These are phyloP conservation scores for Rhombomys opimus DNA, from an alignment of 2,113 vertebrate genomes.

Conservation along the genomic window DNA sequence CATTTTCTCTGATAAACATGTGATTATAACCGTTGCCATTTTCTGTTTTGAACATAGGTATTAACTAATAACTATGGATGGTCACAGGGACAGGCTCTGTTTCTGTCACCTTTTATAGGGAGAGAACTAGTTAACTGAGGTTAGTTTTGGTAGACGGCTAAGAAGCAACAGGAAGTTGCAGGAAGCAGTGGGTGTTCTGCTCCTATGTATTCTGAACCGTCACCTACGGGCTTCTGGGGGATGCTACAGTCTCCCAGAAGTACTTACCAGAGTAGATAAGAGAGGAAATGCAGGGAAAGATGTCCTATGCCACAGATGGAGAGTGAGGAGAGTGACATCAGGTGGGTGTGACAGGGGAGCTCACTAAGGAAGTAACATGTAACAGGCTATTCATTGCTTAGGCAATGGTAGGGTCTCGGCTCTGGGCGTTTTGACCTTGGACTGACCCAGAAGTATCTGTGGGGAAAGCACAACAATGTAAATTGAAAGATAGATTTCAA, in stretches of 20 bases:
- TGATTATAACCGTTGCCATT: not conserved
- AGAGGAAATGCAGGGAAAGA: not conserved
- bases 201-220: not conserved
- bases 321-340: too few species aligned
- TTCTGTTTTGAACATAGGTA: not conserved
- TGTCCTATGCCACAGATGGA: not conserved
- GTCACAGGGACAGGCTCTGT: not conserved
- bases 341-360: not conserved
- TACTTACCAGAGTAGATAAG: not conserved
- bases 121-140: not conserved
- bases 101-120: not conserved
- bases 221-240: accelerated
- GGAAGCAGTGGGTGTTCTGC: not conserved
- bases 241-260: not conserved
- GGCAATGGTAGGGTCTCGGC: accelerated
- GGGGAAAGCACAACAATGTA: not conserved
- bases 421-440: not conserved
- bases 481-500: not conserved
- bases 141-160: not conserved
- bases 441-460: not conserved
- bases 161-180: not conserved
- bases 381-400: not conserved
- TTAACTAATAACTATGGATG: not conserved
- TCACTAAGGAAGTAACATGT: too few species aligned
- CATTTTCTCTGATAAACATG: not conserved